These are phyloP conservation scores for Okamejei kenojei DNA, from an alignment of 2,797 vertebrate genomes.

Conservation along the genomic window DNA sequence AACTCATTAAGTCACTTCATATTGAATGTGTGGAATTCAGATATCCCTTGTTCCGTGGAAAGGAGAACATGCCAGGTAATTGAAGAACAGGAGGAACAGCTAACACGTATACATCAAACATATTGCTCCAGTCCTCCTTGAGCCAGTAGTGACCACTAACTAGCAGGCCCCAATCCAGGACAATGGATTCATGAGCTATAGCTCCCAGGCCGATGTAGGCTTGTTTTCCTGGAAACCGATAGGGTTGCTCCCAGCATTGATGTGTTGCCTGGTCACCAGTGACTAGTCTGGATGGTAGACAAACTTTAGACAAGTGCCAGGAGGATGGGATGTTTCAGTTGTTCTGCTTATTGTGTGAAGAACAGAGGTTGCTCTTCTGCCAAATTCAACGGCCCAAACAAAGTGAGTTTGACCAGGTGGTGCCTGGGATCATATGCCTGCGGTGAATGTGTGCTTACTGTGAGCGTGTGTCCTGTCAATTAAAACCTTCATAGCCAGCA, in stretches of 20 bases:
- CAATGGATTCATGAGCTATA: not conserved
- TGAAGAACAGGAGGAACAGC: not conserved
- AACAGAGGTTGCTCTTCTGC: not conserved
- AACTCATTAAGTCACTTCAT: not conserved
- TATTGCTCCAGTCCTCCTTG: not conserved
- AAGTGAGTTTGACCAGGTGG: not conserved
- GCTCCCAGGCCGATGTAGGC: not conserved
- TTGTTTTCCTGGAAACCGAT: not conserved
- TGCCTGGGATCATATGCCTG: not conserved
- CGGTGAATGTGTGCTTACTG: not conserved
- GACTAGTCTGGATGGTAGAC: not conserved
- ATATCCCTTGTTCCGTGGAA: not conserved
- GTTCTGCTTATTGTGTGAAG: not conserved
- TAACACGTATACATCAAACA: not conserved
- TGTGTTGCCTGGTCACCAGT: not conserved
- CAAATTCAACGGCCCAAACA: not conserved
- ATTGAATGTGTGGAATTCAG: not conserved
- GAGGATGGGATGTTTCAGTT: not conserved
- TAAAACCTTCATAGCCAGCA: not conserved
- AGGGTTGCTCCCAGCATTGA: not conserved
- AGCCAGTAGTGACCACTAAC: not conserved
- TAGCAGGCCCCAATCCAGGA: not conserved
- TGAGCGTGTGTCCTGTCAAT: not conserved
- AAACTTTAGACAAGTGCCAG: not conserved
- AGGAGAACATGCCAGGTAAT: not conserved